Base-by-base conservation (phyloP, 1,140 invertebrate genomes). In the Episyrphus balteatus region DNA sequence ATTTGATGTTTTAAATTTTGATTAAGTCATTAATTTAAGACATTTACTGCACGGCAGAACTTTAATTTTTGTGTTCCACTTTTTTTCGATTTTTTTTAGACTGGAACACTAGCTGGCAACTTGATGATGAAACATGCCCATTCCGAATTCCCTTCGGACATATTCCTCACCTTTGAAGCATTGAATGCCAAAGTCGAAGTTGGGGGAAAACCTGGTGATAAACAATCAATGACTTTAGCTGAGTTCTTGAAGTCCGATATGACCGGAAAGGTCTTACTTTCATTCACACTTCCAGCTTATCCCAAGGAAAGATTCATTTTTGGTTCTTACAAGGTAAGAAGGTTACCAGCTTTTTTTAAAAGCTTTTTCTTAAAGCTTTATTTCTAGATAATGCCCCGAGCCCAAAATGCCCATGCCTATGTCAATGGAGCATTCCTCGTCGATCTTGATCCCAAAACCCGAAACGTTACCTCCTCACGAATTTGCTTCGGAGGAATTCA, bases 341-440 rank as follows among this genome's bases (percentile, higher is more conserved):
- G 2, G 31, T 11, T 44, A 18, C 8, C 12, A 17, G 5, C 14
- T 3, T 42, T 42, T 5, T 9, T 18, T 31, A 34, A 45, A 30
- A 45, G 21, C 6, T 33, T 3, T 13, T 33, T 12, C 39, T 12
- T 46, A 21, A 18, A 6, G 31, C 33, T 11, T 15, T 5, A 10
- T 39, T 14, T 49, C 58, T 12, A 65, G 59, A 65, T 67, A 26
- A 87, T 86, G 78, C 79, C 82, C 0, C 73, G 86, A 46, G 79
- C 80, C 7, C 84, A 88, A 71, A 92, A 91, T 62, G 78, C 87
- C 0, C 86, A 90, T 59, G 87, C 88, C 0, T 79, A 83, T 55
- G 81, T 92, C 0, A 89, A 88, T 62, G 84, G 83, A 11, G 88
- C 81, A 7, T 90, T 92, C 58, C 78, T 19, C 3, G 75, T 86